Evolutionary conservation across 2,888 invertebrate genomes (phyloP).

Genomic region (Pristionchus arcanus): DNA sequence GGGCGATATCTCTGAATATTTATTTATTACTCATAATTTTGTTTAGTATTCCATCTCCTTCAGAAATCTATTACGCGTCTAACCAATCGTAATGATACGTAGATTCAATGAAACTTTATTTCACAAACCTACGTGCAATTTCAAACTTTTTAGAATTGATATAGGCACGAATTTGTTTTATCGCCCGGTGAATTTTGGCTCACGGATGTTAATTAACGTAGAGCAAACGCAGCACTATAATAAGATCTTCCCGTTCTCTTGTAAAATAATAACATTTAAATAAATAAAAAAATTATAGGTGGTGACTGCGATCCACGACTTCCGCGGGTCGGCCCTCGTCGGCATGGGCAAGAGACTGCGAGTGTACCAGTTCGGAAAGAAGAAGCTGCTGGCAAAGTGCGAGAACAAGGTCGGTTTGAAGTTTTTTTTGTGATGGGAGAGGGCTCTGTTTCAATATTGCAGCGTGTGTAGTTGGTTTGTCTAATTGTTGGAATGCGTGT

Average conservation of each 20-base stretch:
- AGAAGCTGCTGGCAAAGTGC: constrained; percentile 96
- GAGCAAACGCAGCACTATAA: too few relatives aligned
- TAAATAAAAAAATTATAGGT: neutral
- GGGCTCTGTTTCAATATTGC: neutral
- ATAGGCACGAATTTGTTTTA: neutral
- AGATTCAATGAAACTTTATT: too few relatives aligned
- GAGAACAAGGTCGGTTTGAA: constrained; percentile 85
- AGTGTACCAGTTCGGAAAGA: constrained; percentile 96
- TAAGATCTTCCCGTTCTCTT: too few relatives aligned
- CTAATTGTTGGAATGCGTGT: neutral
- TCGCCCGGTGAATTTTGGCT: neutral
- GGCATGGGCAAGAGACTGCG: constrained; percentile 94
- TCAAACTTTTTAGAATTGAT: too few relatives aligned
- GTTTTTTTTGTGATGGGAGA: neutral
- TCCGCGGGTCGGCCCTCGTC: constrained; percentile 92
- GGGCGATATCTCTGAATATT: too few relatives aligned
- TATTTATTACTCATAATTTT: too few relatives aligned
- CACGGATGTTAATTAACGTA: too few relatives aligned
- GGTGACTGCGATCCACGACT: constrained; percentile 88
- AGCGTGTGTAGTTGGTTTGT: too few relatives aligned
- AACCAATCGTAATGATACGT: too few relatives aligned
- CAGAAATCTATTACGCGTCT: too few relatives aligned
- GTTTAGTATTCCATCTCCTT: too few relatives aligned
- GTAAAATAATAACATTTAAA: neutral
- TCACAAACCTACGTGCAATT: too few relatives aligned